Conservation (phyloP, 2,797 vertebrate genomes). For the Periophthalmus magnuspinnatus region DNA sequence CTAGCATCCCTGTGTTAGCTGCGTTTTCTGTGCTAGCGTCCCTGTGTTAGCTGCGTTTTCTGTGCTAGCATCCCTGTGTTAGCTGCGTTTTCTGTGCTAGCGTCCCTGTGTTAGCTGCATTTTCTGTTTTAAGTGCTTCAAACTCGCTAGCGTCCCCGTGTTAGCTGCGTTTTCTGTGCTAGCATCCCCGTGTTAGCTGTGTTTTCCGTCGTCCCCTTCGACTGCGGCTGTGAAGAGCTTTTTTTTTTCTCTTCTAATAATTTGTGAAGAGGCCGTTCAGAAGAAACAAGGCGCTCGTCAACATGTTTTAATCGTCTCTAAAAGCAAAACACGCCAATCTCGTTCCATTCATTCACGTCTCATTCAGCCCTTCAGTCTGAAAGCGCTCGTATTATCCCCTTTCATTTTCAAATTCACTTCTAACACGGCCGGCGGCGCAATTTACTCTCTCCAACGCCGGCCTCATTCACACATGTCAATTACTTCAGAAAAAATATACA, state of each 20-base stretch:
- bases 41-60: too few species aligned
- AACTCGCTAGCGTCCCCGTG: too few species aligned
- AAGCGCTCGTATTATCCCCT: slow-evolving; percentile 2
- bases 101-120: too few species aligned
- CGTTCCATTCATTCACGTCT: slow-evolving; percentile 1
- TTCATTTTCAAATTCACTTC: slow-evolving; percentile 15
- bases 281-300: not conserved
- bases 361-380: not conserved
- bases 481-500: slow-evolving; percentile 19
- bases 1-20: too few species aligned
- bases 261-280: slow-evolving; percentile 4
- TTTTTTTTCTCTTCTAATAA: not conserved
- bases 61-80: too few species aligned
- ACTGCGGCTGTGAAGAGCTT: not conserved
- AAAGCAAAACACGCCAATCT: slow-evolving; percentile 11
- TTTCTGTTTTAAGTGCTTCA: too few species aligned
- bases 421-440: slow-evolving; percentile 35
- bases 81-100: too few species aligned
- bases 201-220: not conserved
- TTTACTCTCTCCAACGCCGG: slow-evolving; percentile 45
- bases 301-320: slow-evolving; percentile 8
- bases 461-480: slow-evolving; percentile 50
- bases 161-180: not conserved
- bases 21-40: too few species aligned
- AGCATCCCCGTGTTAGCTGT: not conserved